phyloP scores from a whole-genome alignment of 2,797 vertebrate species.

The Potorous gilbertii region DNA sequence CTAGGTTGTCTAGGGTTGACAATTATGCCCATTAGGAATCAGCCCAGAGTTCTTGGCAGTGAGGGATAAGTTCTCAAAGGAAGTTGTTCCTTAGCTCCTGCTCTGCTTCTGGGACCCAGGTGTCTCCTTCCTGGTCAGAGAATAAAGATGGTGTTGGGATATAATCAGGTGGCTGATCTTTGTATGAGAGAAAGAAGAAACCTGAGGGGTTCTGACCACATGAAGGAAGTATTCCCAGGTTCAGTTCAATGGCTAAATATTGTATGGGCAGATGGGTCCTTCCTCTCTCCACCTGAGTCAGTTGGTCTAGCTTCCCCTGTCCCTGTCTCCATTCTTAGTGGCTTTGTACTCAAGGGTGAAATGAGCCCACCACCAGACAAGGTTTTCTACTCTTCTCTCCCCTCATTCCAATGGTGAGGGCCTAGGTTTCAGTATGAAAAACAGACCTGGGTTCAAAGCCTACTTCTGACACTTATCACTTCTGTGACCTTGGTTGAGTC shows the following conservation, averaged over 20 bases:
- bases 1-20: background rate
- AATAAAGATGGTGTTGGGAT: conserved; percentile 18
- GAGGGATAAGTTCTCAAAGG: background rate
- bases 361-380: background rate
- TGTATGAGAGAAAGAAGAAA: background rate
- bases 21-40: background rate
- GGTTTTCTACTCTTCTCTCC: background rate
- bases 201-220: background rate
- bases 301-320: background rate
- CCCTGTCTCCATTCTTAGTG: background rate
- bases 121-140: background rate
- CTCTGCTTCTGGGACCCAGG: background rate
- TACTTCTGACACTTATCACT: background rate
- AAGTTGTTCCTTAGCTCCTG: background rate
- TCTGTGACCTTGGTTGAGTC: background rate
- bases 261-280: background rate
- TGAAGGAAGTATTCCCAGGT: background rate
- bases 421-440: background rate
- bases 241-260: background rate
- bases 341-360: background rate
- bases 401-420: background rate
- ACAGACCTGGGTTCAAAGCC: background rate
- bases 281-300: background rate
- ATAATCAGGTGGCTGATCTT: background rate
- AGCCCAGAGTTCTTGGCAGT: background rate